Base-by-base conservation (phyloP, 2,113 vertebrate genomes). In the Lamprologus sp. region DNA sequence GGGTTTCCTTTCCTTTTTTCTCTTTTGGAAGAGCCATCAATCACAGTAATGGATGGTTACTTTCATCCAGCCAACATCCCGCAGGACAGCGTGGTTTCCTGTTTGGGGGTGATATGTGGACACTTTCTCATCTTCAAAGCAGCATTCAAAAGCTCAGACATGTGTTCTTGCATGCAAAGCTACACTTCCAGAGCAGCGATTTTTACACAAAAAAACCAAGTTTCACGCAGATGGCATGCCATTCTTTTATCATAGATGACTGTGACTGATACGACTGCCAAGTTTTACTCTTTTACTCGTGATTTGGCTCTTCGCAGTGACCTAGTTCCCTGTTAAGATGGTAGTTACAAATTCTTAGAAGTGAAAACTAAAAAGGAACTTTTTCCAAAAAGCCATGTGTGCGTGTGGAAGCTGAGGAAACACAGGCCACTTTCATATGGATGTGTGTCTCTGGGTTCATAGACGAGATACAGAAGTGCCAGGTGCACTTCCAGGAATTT, bases 111-210 rank as follows among this genome's bases (percentile, higher is more conserved):
- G 70, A 85, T 58, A 70, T 81, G 86, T 77, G 70, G 73, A 84
- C 42, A 86, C 53, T 90, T 88, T 88, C 84, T 85, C 75, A 60
- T 87, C 88, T 91, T 92, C 75, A 90, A 91, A 92, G 88, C 55
- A 40, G 49, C 58, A 40, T 55, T 58, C 26, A 60, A 83, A 89
- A 85, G 45, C 21, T 35, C 56, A 58, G 87, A 85, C 87, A 45
- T 88, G 84, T 84, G 82, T 82, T 70, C 23, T 88, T 56, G 80
- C 81, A 56, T 82, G 60, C 82, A 79, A 81, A 84, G 35, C 51
- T 86, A 19, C 26, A 31, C 10, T 28, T 47, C 70, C 63, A 37
- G 55, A 68, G 26, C 47, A 56, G 17, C 42, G 2, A 42, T 81
- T 87, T 87, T 73, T 23, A 49, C 68, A 45, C 21, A 31, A 81